Conservation (phyloP, 2,888 invertebrate species). For the Eristalis arbustorum region DNA sequence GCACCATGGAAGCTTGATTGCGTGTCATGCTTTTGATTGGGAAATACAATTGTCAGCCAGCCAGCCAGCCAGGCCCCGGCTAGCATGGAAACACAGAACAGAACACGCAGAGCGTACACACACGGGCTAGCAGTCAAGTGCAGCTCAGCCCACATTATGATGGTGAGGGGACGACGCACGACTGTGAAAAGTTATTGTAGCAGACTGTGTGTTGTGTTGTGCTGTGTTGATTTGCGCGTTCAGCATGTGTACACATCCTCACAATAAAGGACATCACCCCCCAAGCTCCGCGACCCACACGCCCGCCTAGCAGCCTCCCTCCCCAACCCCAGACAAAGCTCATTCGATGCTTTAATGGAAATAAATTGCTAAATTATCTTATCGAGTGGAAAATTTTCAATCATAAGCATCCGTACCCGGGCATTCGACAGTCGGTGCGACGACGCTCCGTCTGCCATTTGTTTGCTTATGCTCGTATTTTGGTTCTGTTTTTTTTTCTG, state of each 20-base stretch:
- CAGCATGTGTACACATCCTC: slow-evolving; percentile 48
- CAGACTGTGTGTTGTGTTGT: slow-evolving; percentile 9
- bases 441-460: slow-evolving; percentile 15
- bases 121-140: slow-evolving; percentile 47
- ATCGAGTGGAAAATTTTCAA: slow-evolving; percentile 66
- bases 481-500: not conserved
- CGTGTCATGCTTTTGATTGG: slow-evolving; percentile 53
- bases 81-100: not conserved
- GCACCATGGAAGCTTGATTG: slow-evolving; percentile 49
- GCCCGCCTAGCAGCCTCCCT: not conserved
- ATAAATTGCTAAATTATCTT: slow-evolving; percentile 66
- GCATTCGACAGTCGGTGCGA: not conserved
- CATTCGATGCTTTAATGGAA: slow-evolving; percentile 52
- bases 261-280: slow-evolving; percentile 36
- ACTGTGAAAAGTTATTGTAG: slow-evolving; percentile 6
- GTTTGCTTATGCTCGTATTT: not conserved
- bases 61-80: not conserved
- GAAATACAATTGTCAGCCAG: slow-evolving; percentile 44
- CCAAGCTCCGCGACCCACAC: not conserved
- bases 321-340: slow-evolving; percentile 2
- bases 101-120: not conserved
- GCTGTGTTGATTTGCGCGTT: slow-evolving; percentile 41
- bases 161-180: not conserved
- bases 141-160: slow-evolving; percentile 26
- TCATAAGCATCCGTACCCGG: slow-evolving; percentile 41